Conservation (phyloP, 2,888 invertebrate species). For the Chironomus tentans region DNA sequence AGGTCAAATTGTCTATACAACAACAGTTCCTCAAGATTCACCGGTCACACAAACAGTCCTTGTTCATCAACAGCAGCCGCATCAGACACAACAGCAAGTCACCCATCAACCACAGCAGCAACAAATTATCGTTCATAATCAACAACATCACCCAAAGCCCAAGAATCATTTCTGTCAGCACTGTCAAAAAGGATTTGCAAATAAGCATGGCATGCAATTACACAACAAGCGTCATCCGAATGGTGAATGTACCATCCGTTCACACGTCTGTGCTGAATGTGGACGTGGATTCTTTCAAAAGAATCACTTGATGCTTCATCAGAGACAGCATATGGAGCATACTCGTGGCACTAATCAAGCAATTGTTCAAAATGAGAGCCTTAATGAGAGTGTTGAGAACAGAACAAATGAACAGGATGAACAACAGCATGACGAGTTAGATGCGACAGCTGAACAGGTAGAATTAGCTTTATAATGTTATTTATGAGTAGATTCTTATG, state of each 20-base stretch:
- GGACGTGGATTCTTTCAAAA: conserved; percentile 81
- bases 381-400: neutral
- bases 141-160: conserved; percentile 43
- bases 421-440: neutral
- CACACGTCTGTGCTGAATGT: conserved; percentile 70
- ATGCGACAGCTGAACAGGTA: neutral
- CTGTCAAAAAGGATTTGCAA: conserved; percentile 73
- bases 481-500: neutral
- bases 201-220: conserved; percentile 71
- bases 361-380: neutral
- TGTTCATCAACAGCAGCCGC: conserved; percentile 8
- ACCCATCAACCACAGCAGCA: neutral
- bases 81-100: conserved; percentile 12
- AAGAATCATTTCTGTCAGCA: conserved; percentile 71
- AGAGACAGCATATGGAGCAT: conserved; percentile 56
- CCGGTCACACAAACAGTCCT: conserved; percentile 21
- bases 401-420: neutral
- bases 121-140: conserved; percentile 26
- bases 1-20: conserved; percentile 11
- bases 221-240: conserved; percentile 72
- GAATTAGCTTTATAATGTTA: neutral
- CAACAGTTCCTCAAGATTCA: conserved; percentile 7
- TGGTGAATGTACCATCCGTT: conserved; percentile 67
- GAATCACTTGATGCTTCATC: conserved; percentile 72
- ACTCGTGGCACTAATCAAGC: neutral